Conservation (phyloP, 2,113 vertebrate genomes). For the Aythya baeri region DNA sequence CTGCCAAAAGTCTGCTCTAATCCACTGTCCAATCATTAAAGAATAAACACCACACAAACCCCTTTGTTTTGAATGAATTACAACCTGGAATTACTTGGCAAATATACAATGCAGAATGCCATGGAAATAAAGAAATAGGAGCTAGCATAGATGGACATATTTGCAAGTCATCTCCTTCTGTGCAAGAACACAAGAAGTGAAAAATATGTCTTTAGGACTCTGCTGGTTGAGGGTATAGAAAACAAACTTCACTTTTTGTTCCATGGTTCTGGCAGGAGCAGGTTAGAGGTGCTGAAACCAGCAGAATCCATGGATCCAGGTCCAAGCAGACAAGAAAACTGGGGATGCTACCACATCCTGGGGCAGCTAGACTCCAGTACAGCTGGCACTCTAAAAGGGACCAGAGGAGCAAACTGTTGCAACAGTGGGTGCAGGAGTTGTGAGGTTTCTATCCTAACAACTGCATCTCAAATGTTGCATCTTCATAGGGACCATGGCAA, state of each 20-base stretch:
- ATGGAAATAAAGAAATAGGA: slow-evolving; percentile 34
- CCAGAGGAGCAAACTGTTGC: accelerated
- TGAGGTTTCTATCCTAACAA: background rate
- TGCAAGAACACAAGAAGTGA: slow-evolving; percentile 20
- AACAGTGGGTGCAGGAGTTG: background rate
- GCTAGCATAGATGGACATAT: slow-evolving; percentile 9
- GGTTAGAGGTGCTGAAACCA: background rate
- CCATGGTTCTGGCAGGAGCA: background rate
- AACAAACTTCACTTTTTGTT: background rate
- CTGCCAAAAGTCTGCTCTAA: slow-evolving; percentile 68
- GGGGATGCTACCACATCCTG: background rate
- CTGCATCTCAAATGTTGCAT: background rate
- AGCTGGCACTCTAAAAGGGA: background rate
- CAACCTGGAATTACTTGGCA: slow-evolving; percentile 66
- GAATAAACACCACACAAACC: slow-evolving; percentile 53
- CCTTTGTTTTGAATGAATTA: slow-evolving; percentile 66
- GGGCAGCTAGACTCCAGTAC: background rate
- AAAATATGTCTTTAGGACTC: background rate
- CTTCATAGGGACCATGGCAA: background rate
- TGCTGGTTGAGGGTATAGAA: background rate
- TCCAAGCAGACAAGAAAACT: background rate
- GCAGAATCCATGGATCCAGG: background rate
- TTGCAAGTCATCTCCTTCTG: slow-evolving; percentile 65
- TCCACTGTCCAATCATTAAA: slow-evolving; percentile 65
- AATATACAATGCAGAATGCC: slow-evolving; percentile 15